phyloP scores from a whole-genome alignment of 2,797 vertebrate genomes.

The Rachycentron canadum region DNA sequence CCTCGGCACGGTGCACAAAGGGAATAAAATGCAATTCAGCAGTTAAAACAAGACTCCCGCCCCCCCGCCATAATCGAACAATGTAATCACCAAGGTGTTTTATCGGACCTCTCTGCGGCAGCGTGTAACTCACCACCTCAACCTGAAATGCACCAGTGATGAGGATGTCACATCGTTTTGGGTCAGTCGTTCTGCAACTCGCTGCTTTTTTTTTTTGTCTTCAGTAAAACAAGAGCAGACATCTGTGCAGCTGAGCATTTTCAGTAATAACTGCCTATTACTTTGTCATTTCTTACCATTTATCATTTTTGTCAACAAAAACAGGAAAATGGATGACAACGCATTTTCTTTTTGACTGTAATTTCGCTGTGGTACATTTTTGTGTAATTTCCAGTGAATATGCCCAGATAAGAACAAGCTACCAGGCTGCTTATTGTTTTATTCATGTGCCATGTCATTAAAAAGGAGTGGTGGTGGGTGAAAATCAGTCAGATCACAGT shows the following conservation, averaged over 20 bases:
- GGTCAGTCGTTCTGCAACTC: background rate
- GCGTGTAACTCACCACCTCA: slow-evolving; percentile 12
- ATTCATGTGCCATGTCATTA: slow-evolving; percentile 37
- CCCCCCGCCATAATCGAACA: background rate
- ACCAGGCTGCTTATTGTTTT: slow-evolving; percentile 13
- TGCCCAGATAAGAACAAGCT: slow-evolving; percentile 4
- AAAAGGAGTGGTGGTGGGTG: slow-evolving; percentile 15
- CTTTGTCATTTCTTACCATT: slow-evolving; percentile 5
- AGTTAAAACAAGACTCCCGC: background rate
- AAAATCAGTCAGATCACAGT: slow-evolving; percentile 30
- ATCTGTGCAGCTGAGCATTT: slow-evolving; percentile 22
- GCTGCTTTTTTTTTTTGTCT: background rate
- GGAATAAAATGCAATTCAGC: slow-evolving; percentile 8
- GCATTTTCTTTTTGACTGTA: background rate
- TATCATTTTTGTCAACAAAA: slow-evolving; percentile 49
- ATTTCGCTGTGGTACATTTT: background rate
- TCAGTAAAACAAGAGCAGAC: slow-evolving; percentile 21
- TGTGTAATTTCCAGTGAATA: slow-evolving; percentile 6
- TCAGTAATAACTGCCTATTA: slow-evolving; percentile 23
- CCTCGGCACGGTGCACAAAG: background rate
- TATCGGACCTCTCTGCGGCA: background rate
- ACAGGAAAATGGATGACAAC: slow-evolving; percentile 1
- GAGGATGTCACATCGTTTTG: background rate
- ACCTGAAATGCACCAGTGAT: background rate
- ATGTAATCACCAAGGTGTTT: slow-evolving; percentile 4